Conservation (phyloP, 2,797 vertebrate species). For the Hydrophis major region DNA sequence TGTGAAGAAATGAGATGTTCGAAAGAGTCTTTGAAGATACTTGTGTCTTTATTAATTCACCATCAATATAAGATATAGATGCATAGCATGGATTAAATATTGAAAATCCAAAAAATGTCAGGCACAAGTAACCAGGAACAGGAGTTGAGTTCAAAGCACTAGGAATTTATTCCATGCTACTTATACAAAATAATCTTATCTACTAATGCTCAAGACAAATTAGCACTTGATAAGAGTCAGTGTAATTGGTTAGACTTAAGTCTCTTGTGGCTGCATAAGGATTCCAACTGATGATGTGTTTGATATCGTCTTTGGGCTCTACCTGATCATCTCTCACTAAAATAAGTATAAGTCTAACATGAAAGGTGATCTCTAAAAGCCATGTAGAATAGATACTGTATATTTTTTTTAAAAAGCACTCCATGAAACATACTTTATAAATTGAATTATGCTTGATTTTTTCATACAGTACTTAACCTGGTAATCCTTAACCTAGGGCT, state of each 20-base stretch:
- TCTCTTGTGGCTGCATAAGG: neutral
- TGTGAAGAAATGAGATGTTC: neutral
- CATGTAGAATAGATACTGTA: neutral
- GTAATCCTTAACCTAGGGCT: neutral
- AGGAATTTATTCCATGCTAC: neutral
- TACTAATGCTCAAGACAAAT: neutral
- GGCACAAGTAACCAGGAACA: neutral
- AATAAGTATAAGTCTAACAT: neutral
- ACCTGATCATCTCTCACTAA: neutral
- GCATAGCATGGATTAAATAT: slow-evolving; percentile 1
- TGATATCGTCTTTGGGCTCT: neutral
- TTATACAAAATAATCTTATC: neutral
- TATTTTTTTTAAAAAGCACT: neutral
- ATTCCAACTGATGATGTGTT: neutral
- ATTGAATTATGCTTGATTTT: neutral
- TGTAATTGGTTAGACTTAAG: neutral
- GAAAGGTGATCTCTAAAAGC: neutral
- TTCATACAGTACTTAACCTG: neutral
- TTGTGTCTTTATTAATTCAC: neutral
- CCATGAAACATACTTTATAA: neutral
- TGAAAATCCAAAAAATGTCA: neutral
- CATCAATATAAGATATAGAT: slow-evolving; percentile 9
- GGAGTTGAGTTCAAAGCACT: neutral
- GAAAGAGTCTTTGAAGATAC: neutral
- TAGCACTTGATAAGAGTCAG: neutral